Evolutionary conservation across 2,113 vertebrate species (phyloP), one percentile per base, ranked within the genome.

Genomic region (Myrmophylax atrothorax): DNA sequence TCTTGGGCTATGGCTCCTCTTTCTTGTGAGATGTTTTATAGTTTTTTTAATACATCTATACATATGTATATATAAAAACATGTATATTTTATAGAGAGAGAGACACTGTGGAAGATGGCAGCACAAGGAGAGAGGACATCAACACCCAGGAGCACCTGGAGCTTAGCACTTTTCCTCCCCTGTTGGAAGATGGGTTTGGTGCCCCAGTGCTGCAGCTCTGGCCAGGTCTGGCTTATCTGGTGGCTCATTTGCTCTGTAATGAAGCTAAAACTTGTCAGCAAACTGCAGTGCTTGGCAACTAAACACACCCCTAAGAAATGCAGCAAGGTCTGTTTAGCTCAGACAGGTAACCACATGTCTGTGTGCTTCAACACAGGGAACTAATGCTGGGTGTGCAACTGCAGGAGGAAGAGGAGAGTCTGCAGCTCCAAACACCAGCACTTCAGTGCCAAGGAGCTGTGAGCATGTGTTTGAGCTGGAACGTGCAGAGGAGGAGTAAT

Each of bases 371-470:
- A 50, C 59, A 26, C 38, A 47, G 75, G 46, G 64, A 60, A 25
- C 12, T 47, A 58, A 58, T 5, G 1, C 15, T 7, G 47, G 14
- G 25, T 47, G 22, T 72, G 59, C 59, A 72, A 28, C 18, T 9
- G 47, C 52, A 67, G 52, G 83, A 70, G 78, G 40, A 80, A 37
- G 50, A 80, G 46, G 35, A 67, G 63, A 46, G 52, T 8, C 42
- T 38, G n/a, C 40, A 67, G 63, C 42, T 52, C 37, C 18, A 26
- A 56, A 60, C 0, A 0, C 18, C 67, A 47, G 42, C 0, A 0
- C 52, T 40, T 46, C 14, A 28, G 28, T 62, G 46, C 33, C 50
- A 37, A 52, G 73, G 12, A 81, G 22, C 25, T 18, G 55, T 14
- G 12, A 84, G 50, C 8, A 2, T 4, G 26, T 24, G 33, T 37